Evolutionary conservation across 1,140 invertebrate genomes (phyloP).

Genomic region (Cydia pomonella): DNA sequence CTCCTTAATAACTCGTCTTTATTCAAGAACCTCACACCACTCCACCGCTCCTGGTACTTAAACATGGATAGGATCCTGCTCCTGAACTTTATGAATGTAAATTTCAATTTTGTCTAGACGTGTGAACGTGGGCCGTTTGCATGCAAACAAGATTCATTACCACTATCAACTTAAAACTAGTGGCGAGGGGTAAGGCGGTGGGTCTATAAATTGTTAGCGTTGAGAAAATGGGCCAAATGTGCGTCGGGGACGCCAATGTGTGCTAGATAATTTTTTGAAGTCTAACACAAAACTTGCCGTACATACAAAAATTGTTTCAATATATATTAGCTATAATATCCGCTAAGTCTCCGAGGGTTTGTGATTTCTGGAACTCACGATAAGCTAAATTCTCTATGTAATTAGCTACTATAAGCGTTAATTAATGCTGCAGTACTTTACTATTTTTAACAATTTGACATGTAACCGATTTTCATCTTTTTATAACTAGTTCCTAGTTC

Average conservation of each 20-base stretch:
- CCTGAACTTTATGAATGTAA: slow-evolving; percentile 52
- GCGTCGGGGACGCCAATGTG: not conserved
- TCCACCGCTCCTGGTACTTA: not conserved
- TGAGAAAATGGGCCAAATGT: not conserved
- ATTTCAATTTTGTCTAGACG: slow-evolving; percentile 64
- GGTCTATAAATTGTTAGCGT: not conserved
- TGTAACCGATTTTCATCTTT: too few species aligned
- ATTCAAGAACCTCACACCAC: not conserved
- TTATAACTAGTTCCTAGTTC: too few species aligned
- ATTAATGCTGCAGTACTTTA: too few species aligned
- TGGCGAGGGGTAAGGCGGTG: slow-evolving; percentile 7
- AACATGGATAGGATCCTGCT: slow-evolving; percentile 32
- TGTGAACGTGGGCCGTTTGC: slow-evolving; percentile 55
- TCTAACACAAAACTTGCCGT: too few species aligned
- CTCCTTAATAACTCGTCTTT: too few species aligned
- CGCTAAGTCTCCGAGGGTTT: too few species aligned
- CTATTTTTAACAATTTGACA: too few species aligned
- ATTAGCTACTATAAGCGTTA: too few species aligned
- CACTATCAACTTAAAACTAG: slow-evolving; percentile 40
- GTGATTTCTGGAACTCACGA: too few species aligned
- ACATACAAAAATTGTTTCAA: too few species aligned
- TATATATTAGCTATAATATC: too few species aligned
- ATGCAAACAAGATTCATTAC: slow-evolving; percentile 61
- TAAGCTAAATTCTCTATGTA: too few species aligned
- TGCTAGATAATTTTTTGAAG: not conserved